Evolutionary conservation across 1,140 invertebrate species (phyloP), one percentile per base, ranked within the genome.

Genomic region (Homalodisca vitripennis): DNA sequence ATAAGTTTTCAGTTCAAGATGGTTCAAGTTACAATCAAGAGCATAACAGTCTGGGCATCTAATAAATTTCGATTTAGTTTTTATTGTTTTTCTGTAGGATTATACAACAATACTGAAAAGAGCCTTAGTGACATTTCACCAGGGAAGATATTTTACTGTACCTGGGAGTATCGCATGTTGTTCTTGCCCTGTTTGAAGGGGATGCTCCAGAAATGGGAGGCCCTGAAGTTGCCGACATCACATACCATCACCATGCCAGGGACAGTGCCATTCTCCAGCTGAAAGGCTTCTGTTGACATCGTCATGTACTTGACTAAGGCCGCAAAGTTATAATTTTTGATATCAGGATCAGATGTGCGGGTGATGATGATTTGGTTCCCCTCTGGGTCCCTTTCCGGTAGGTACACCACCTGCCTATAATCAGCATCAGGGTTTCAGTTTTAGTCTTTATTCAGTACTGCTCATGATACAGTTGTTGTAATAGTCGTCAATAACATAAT

Each of bases 281-380:
- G 66, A 22, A 55, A 57, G 12, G 69, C 62, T 22, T 71, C 70
- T 26, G 27, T 26, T 31, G 65, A 65, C 70, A 71, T 71, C 17
- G 53, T 34, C 20, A 47, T 64, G n/a, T 63, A 47, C 34, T 71
- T 71, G 22, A 41, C 55, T 2, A 60, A 53, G 14, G 48, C 30
- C 1, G 66, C 53, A 30, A 68, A 66, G 30, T 51, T 69, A 46
- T 62, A 71, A 29, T 69, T 46, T 2, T 30, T 55, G 3, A 53
- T 12, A 65, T 71, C 67, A 1, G 66, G 48, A 30, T 66, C 67
- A 12, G 31, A n/a, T 26, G 65, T 26, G 22, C 53, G 14, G 1
- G 46, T 31, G 31, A 31, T 64, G 0, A 71, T 14, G 3, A 71
- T 53, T n/a, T 26, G 64, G 67, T 71, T 71, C 12, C 70, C 70